These are phyloP conservation scores for Betta splendens DNA, from an alignment of 2,797 vertebrate species.

Conservation along the genomic window DNA sequence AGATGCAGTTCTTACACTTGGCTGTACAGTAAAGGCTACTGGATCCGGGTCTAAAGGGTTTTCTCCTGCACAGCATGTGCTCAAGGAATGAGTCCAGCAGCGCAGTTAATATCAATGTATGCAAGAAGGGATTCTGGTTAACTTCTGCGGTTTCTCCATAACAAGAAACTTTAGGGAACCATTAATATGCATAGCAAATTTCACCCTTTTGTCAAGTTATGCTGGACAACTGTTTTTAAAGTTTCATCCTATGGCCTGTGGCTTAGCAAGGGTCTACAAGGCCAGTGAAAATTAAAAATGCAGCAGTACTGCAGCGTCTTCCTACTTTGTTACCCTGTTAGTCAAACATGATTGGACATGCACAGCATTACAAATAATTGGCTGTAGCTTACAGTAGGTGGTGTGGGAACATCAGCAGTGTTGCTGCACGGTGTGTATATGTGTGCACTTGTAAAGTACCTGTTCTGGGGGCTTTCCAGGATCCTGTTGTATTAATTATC, in stretches of 20 bases:
- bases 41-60: neutral
- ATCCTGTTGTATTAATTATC: slow-evolving; percentile 79
- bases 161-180: neutral
- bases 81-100: neutral
- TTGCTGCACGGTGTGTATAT: slow-evolving; percentile 8
- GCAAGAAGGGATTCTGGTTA: no score
- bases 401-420: slow-evolving; percentile 13
- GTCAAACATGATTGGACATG: slow-evolving; percentile 13
- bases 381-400: slow-evolving; percentile 2
- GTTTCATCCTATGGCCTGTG: neutral
- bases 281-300: slow-evolving; percentile 11
- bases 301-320: slow-evolving; percentile 8
- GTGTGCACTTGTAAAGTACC: slow-evolving; percentile 51
- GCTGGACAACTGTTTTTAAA: no score
- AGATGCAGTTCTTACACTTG: no score
- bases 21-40: neutral
- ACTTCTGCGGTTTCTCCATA: no score
- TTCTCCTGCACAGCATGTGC: neutral
- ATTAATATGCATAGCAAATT: neutral
- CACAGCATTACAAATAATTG: slow-evolving; percentile 28
- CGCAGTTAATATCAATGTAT: neutral
- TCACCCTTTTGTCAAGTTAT: no score
- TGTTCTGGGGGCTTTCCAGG: slow-evolving; percentile 64
- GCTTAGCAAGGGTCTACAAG: neutral
- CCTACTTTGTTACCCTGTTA: slow-evolving; percentile 3